Percentiles rank a stretch among this genome's conserved stretches.
These are phyloP conservation scores for Acropora tenuis DNA, from an alignment of 64 coral and sea anemone species.

Conservation along the genomic window DNA sequence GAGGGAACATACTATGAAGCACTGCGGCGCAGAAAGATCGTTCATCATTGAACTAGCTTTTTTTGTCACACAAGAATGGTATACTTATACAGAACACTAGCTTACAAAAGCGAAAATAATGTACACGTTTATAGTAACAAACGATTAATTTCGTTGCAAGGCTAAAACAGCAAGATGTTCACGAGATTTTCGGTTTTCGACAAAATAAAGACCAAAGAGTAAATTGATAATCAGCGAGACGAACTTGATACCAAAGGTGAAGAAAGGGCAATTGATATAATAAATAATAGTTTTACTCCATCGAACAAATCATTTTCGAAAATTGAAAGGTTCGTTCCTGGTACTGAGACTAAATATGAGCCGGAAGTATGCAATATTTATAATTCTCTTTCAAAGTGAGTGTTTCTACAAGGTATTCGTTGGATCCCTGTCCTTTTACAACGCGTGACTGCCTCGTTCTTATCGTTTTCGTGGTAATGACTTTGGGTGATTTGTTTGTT, in stretches of 20 bases:
- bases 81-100: not conserved
- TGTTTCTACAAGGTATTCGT: no score
- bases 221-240: slow-evolving; percentile 12
- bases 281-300: not conserved
- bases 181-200: not conserved
- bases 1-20: not conserved
- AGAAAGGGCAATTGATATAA: not conserved
- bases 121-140: not conserved
- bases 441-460: not conserved
- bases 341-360: no score
- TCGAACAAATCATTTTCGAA: not conserved
- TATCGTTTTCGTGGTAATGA: not conserved
- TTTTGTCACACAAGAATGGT: not conserved
- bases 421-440: no score
- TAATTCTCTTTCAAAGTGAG: no score
- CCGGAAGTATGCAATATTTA: no score
- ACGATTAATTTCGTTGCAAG: not conserved
- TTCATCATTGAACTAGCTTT: no score
- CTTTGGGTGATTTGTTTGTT: not conserved
- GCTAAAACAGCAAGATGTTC: not conserved
- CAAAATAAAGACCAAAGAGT: not conserved
- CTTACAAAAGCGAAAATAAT: not conserved
- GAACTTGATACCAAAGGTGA: slow-evolving; percentile 21
- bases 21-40: not conserved
- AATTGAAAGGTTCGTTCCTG: not conserved